phyloP scores from a whole-genome alignment of 2,888 invertebrate species.

The Lithosia quadra region DNA sequence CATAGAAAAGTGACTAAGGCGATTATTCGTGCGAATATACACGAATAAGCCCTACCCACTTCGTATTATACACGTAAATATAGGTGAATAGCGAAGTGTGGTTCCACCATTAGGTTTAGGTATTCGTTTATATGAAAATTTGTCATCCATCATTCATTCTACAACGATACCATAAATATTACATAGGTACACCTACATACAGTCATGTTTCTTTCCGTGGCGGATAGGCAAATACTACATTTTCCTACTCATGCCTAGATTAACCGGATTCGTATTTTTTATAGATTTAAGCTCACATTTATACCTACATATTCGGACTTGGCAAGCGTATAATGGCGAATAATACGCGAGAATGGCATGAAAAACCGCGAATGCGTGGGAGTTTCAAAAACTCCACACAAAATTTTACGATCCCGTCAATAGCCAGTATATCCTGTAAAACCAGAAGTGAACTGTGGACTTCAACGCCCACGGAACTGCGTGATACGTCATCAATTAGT shows the following conservation, averaged over 20 bases:
- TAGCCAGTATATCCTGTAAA: constrained; percentile 45
- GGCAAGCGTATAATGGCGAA: background rate
- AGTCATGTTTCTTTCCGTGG: background rate
- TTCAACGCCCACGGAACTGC: constrained; percentile 15
- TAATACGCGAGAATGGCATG: constrained; percentile 30
- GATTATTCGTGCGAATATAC: too few relatives aligned
- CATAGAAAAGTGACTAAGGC: too few relatives aligned
- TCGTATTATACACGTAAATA: too few relatives aligned
- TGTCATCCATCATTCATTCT: background rate
- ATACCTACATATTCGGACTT: background rate
- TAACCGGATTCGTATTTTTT: background rate
- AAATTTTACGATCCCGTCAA: constrained; percentile 40
- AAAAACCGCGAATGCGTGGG: constrained; percentile 38
- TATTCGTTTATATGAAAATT: too few relatives aligned
- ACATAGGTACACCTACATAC: background rate
- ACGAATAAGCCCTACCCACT: too few relatives aligned
- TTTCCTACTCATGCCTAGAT: too few relatives aligned
- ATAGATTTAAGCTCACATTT: background rate
- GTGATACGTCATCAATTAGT: background rate
- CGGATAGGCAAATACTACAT: background rate
- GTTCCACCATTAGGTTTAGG: background rate
- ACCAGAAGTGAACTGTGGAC: constrained; percentile 25
- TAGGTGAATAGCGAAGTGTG: too few relatives aligned
- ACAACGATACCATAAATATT: background rate
- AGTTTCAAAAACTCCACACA: constrained; percentile 31